These are phyloP conservation scores for Papilio polyxenes DNA, from an alignment of 1,140 invertebrate species.

Conservation along the genomic window DNA sequence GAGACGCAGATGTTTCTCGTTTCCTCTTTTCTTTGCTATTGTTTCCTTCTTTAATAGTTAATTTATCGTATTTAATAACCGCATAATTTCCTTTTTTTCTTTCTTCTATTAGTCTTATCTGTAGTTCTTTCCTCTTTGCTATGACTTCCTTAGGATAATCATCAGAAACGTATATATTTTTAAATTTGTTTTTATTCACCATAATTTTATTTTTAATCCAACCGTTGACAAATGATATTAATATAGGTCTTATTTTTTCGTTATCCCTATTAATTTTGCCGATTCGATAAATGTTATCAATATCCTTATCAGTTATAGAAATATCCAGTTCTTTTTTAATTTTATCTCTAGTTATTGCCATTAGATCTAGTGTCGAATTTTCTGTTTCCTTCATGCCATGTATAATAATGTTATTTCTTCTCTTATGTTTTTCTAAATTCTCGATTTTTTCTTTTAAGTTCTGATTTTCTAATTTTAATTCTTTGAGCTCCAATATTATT, in stretches of 20 bases:
- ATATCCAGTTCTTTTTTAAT: conserved; percentile 45
- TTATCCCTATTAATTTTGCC: conserved; percentile 42
- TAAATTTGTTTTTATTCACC: conserved; percentile 46
- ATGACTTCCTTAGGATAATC: conserved; percentile 48
- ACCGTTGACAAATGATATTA: conserved; percentile 42
- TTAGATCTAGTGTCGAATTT: conserved; percentile 37
- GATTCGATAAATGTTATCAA: conserved; percentile 43
- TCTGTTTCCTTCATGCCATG: conserved; percentile 48
- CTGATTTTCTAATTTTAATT: conserved; percentile 44
- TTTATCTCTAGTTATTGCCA: conserved; percentile 40
- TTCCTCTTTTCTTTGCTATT: conserved; percentile 3
- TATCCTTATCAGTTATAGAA: conserved; percentile 34
- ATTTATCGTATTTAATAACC: conserved; percentile 49
- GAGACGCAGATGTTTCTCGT: background rate
- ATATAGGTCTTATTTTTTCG: conserved; percentile 43
- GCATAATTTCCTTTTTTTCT: conserved; percentile 49
- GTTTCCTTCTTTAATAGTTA: conserved; percentile 46
- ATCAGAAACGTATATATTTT: conserved; percentile 45
- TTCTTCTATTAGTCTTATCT: conserved; percentile 46
- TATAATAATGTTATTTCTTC: conserved; percentile 47
- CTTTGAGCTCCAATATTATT: conserved; percentile 29
- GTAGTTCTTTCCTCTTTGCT: conserved; percentile 40
- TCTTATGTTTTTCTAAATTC: conserved; percentile 41
- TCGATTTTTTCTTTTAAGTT: conserved; percentile 42
- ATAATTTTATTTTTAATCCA: conserved; percentile 48